These are phyloP conservation scores for Mantis religiosa DNA, from an alignment of 2,888 invertebrate genomes.

Conservation along the genomic window DNA sequence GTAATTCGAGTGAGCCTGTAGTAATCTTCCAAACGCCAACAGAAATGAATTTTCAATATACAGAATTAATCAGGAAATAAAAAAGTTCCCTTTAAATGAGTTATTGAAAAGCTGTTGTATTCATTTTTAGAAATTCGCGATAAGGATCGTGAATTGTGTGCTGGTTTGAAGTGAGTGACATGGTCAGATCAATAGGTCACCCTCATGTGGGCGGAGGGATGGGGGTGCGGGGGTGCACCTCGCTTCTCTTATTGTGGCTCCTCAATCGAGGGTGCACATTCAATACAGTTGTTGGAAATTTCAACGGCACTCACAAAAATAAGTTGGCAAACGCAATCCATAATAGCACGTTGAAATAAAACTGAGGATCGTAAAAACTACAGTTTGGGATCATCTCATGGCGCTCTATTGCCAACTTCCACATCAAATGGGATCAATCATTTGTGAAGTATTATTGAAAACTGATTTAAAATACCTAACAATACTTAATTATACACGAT, in stretches of 20 bases:
- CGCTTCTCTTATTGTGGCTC: neutral
- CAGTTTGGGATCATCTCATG: too few relatives aligned
- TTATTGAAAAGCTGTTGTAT: neutral
- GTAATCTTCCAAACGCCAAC: neutral
- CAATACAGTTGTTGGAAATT: neutral
- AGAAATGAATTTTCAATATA: neutral
- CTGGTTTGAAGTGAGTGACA: neutral
- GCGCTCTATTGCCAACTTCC: too few relatives aligned
- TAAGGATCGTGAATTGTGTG: neutral
- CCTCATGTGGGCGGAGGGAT: neutral
- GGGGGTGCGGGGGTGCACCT: neutral
- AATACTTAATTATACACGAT: too few relatives aligned
- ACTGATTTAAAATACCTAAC: too few relatives aligned
- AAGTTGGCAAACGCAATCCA: neutral
- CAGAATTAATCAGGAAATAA: neutral
- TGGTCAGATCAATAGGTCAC: neutral
- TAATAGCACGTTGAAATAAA: too few relatives aligned
- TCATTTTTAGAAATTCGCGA: neutral
- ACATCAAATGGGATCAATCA: too few relatives aligned
- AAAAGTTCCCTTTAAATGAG: neutral
- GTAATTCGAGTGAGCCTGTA: neutral
- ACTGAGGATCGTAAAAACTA: too few relatives aligned
- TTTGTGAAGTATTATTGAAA: too few relatives aligned
- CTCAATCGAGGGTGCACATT: neutral
- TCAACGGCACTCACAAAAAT: neutral